A percentile compares a stretch with the other conserved stretches of the same genome.
Evolutionary conservation across 1,140 invertebrate species (phyloP).

Genomic region (Calycopis cecrops): DNA sequence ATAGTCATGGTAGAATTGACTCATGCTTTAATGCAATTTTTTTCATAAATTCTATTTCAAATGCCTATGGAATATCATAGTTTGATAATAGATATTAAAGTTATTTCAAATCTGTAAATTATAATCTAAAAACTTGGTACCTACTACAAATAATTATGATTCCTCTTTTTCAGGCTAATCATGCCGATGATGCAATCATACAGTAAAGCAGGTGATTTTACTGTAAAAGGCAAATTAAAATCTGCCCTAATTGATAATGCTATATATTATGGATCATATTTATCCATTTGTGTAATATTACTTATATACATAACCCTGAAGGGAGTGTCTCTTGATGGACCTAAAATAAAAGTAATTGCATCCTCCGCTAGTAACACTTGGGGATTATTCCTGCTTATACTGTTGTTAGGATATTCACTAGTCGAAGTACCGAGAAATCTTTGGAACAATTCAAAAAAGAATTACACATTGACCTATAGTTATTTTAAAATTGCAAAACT

Average conservation of each 20-base stretch:
- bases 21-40: too few relatives aligned
- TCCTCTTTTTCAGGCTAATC: constrained; percentile 87
- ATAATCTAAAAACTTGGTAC: too few relatives aligned
- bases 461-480: constrained; percentile 88
- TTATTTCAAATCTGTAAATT: too few relatives aligned
- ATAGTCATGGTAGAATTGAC: too few relatives aligned
- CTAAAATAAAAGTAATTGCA: constrained; percentile 96
- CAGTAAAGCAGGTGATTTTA: constrained; percentile 98
- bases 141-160: too few relatives aligned
- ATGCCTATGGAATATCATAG: too few relatives aligned
- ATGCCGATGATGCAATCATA: constrained; percentile 99
- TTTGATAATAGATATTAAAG: too few relatives aligned
- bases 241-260: constrained; percentile 97
- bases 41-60: too few relatives aligned
- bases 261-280: constrained; percentile 98
- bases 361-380: constrained; percentile 99
- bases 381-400: constrained; percentile 96
- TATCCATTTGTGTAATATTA: constrained; percentile 95
- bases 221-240: constrained; percentile 94
- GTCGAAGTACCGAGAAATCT: constrained; percentile 95
- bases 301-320: constrained; percentile 96
- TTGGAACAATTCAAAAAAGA: constrained; percentile 89
- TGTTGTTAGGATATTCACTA: constrained; percentile 96
- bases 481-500: constrained; percentile 99
- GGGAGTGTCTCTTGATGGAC: constrained; percentile 91